Evolutionary conservation across 30 jellyfish, hydroid and myxozoan genomes (phyloP), one percentile per base, ranked within the genome.

Genomic region (Mastigias papua): DNA sequence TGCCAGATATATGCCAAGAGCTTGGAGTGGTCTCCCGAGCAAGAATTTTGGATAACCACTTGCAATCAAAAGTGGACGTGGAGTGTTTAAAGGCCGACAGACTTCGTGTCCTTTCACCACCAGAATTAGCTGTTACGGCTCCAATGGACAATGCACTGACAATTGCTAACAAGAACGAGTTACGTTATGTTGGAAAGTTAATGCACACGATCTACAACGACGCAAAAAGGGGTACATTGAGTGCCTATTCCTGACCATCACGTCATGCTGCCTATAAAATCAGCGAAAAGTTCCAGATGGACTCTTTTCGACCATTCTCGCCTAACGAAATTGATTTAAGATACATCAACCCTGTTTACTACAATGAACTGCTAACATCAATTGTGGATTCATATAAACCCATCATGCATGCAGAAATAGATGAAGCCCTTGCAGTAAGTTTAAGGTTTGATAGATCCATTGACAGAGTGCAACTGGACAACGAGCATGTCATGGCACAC

Each of bases 1-100:
- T 60, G 72, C 72, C 72, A 60, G 33, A 60, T 21, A 60, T 60
- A 60, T 60, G 33, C 33, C 72, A 60, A 67, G 79, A 67, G 79
- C 79, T 67, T 22, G 79, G 79, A 67, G 79, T 67, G 46, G 79
- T 67, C 46, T 67, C 79, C 79, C 79, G 79, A 22, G 46, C 79
- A 26, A 67, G 79, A 67, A 67, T 31, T 67, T 31, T 67, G 79
- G 79, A 31, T 67, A 67, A 67, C 50, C 79, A 67, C 50, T 31
- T 67, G 50, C 46, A 26, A 31, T 67, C 50, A 26, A 67, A 67
- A 67, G 79, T 67, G 50, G 54, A 67, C 50, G 79, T 67, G 50
- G 79, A 67, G 79, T 67, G 79, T 67, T 67, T 67, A 31, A 67
- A 31, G 79, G 79, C 79, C 79, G 79, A 67, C 79, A 67, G 50